These are phyloP conservation scores for Trichopria drosophilae DNA, from an alignment of 2,888 invertebrate species.

Conservation along the genomic window DNA sequence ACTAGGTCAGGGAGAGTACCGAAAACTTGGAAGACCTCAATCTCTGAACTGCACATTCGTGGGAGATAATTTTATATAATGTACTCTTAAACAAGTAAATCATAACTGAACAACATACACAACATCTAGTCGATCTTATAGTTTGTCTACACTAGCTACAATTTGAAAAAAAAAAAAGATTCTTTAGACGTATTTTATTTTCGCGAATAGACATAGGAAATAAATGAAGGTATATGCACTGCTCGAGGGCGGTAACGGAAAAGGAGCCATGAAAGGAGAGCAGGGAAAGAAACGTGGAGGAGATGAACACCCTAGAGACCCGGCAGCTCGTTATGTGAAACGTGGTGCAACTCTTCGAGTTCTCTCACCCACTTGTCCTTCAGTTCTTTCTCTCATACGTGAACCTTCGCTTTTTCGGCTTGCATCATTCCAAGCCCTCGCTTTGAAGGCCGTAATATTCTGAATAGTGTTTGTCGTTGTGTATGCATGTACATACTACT, in stretches of 20 bases:
- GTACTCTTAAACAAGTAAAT: too few relatives aligned
- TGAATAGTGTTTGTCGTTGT: conserved; percentile 47
- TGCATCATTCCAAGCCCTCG: conserved; percentile 11
- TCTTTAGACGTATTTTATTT: too few relatives aligned
- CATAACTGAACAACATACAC: too few relatives aligned
- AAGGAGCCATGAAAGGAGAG: conserved; percentile 25
- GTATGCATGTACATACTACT: too few relatives aligned
- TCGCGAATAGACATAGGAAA: too few relatives aligned
- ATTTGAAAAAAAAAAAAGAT: neutral
- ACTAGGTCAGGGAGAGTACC: too few relatives aligned
- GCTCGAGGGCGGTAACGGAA: conserved; percentile 9
- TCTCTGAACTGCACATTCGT: too few relatives aligned
- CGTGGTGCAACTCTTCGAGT: conserved; percentile 48
- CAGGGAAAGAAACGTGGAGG: conserved; percentile 37
- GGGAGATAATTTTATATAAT: too few relatives aligned
- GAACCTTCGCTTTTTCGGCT: conserved; percentile 24
- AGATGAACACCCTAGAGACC: conserved; percentile 54
- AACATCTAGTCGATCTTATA: too few relatives aligned
- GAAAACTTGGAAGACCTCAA: too few relatives aligned
- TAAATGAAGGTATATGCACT: too few relatives aligned
- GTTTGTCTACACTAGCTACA: too few relatives aligned
- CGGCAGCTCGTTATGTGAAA: conserved; percentile 57
- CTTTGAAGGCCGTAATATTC: conserved; percentile 42
- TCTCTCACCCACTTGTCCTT: conserved; percentile 33
- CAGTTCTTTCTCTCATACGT: conserved; percentile 31